phyloP scores from a whole-genome alignment of 1,140 invertebrate genomes.

The Pseudomyrmex gracilis region DNA sequence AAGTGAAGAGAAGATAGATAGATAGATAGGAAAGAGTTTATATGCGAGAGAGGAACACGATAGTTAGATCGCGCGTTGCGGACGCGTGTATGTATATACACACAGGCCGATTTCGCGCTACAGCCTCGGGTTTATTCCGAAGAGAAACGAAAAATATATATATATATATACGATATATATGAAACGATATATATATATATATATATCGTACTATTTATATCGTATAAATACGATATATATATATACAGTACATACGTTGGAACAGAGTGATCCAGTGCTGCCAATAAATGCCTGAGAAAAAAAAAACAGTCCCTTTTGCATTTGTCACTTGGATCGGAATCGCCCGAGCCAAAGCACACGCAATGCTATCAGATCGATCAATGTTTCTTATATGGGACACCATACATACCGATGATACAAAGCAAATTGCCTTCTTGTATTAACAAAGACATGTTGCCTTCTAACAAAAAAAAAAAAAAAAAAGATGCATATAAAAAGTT shows the following conservation, averaged over 20 bases:
- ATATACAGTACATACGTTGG: slow-evolving; percentile 36
- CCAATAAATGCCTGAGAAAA: slow-evolving; percentile 82
- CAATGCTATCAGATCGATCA: slow-evolving; percentile 64
- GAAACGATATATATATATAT: slow-evolving; percentile 62
- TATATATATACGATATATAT: slow-evolving; percentile 61
- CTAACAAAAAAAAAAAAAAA: slow-evolving; percentile 80
- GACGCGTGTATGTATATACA: background rate
- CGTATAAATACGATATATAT: no score
- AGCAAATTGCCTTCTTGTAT: slow-evolving; percentile 85
- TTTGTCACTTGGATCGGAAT: slow-evolving; percentile 51
- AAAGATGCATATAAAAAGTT: slow-evolving; percentile 76
- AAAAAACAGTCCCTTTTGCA: slow-evolving; percentile 75
- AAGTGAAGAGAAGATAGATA: slow-evolving; percentile 9
- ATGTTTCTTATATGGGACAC: slow-evolving; percentile 74
- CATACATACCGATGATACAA: slow-evolving; percentile 85
- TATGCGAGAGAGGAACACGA: slow-evolving; percentile 31
- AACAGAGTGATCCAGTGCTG: slow-evolving; percentile 82
- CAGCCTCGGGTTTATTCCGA: slow-evolving; percentile 61
- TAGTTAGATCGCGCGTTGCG: slow-evolving; percentile 41
- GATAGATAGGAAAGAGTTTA: background rate
- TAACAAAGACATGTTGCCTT: slow-evolving; percentile 85
- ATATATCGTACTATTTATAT: no score
- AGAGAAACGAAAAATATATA: slow-evolving; percentile 69
- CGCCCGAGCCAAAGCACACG: slow-evolving; percentile 17
- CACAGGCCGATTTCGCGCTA: slow-evolving; percentile 47